Percentiles rank a stretch among this genome's conserved stretches.
phyloP scores from a whole-genome alignment of 1,140 invertebrate genomes.

The Drosophila nigromelanica region DNA sequence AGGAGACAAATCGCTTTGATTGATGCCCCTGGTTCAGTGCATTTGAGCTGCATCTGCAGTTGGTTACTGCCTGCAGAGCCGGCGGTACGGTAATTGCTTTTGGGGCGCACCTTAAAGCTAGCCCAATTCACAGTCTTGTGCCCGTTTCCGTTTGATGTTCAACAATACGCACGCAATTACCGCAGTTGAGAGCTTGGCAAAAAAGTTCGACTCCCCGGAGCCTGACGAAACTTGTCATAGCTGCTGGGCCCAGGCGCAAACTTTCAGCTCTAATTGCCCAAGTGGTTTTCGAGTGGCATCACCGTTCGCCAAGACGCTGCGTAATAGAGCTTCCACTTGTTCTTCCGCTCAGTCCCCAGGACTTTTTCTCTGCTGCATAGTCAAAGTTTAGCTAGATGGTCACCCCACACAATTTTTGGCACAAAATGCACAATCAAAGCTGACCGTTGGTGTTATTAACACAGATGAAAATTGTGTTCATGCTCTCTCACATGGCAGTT shows the following conservation, averaged over 20 bases:
- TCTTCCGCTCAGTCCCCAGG: neutral
- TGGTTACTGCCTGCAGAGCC: slow-evolving; percentile 25
- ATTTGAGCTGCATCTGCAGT: slow-evolving; percentile 46
- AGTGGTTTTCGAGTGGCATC: slow-evolving; percentile 75
- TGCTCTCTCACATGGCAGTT: slow-evolving; percentile 41
- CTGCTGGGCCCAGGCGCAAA: slow-evolving; percentile 62
- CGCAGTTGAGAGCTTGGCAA: slow-evolving; percentile 51
- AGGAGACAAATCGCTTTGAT: slow-evolving; percentile 56
- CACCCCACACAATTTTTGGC: slow-evolving; percentile 22
- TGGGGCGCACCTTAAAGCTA: slow-evolving; percentile 44
- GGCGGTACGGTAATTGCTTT: slow-evolving; percentile 50
- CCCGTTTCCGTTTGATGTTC: slow-evolving; percentile 19
- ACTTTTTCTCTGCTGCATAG: slow-evolving; percentile 20
- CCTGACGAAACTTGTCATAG: slow-evolving; percentile 70
- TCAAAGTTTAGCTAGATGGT: slow-evolving; percentile 37
- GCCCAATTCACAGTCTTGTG: slow-evolving; percentile 2
- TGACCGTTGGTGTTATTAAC: slow-evolving; percentile 72
- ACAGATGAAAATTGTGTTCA: slow-evolving; percentile 57
- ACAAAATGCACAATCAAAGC: slow-evolving; percentile 77
- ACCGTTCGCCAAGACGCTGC: slow-evolving; percentile 56
- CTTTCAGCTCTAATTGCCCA: slow-evolving; percentile 77
- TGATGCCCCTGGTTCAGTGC: slow-evolving; percentile 44
- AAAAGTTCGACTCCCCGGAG: slow-evolving; percentile 64
- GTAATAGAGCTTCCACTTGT: slow-evolving; percentile 56
- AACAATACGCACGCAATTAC: slow-evolving; percentile 80